These are phyloP conservation scores for Pavo muticus DNA, from an alignment of 2,113 vertebrate species.

Conservation along the genomic window DNA sequence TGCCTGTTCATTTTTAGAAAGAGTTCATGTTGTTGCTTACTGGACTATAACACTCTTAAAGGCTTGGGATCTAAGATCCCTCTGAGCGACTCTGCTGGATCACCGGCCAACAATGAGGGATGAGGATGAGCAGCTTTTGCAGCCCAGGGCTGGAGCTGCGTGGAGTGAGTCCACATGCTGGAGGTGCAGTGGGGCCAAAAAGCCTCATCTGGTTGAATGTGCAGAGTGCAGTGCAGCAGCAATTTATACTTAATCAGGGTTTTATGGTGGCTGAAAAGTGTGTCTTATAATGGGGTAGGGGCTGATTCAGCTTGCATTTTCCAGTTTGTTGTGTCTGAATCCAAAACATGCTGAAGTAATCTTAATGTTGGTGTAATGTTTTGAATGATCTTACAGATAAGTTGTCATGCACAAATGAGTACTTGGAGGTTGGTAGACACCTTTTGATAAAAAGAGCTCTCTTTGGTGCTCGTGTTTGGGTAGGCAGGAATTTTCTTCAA, in stretches of 20 bases:
- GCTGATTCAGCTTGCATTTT: background rate
- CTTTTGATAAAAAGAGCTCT: background rate
- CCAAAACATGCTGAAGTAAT: background rate
- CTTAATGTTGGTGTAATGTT: background rate
- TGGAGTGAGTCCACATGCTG: background rate
- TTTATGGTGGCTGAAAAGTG: background rate
- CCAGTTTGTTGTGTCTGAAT: background rate
- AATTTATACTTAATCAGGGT: background rate
- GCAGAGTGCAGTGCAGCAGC: background rate
- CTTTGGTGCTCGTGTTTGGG: background rate
- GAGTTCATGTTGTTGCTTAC: background rate
- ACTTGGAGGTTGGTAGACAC: background rate
- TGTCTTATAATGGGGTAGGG: background rate
- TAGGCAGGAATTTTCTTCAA: background rate
- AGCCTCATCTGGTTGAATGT: background rate
- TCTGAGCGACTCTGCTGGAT: background rate
- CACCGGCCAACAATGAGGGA: accelerated
- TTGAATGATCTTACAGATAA: accelerated
- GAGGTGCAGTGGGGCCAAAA: background rate
- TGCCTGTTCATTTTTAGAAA: background rate
- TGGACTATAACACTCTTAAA: background rate
- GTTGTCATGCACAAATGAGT: background rate
- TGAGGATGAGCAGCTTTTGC: background rate
- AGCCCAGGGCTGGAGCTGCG: background rate
- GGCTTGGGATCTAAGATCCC: background rate